Evolutionary conservation across 2,113 vertebrate species (phyloP), one percentile per base, ranked within the genome.

Genomic region (Corythornis madagascariensis): DNA sequence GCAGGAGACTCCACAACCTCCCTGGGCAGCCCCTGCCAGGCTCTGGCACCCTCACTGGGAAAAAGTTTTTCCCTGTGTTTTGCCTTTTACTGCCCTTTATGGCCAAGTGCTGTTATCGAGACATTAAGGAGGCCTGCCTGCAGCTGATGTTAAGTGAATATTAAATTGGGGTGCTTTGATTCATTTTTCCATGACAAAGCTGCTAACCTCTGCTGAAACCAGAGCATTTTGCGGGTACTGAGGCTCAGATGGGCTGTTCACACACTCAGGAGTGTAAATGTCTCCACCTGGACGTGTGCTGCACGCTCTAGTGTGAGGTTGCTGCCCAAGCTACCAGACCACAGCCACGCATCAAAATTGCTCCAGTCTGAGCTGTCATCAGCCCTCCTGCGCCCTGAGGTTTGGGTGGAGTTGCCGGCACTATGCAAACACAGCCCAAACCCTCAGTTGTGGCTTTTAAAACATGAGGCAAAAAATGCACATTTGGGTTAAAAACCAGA

Each of bases 221-320:
- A 38, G 38, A 38, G 38, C 38, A 38, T 40, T 5, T 43, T 26
- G 55, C 72, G 45, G 19, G 38, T 53, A 1, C 64, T 52, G 33
- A 17, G 48, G 31, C 48, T 48, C 53, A n/a, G 59, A 67, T 29
- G 47, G 43, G 50, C 40, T 19, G 43, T 67, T 71, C 29, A 28
- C 1, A 7, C 35, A 18, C 12, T 55, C 73, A 50, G 47, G 65
- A 20, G 48, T 11, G 50, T 53, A 50, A 53, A 65, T 52, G 10
- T 40, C 67, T 76, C 52, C 73, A 43, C 26, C 1, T 7, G 64
- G 55, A 11, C 5, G 24, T 0, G 3, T 0, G 0, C n/a, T 28
- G 35, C 52, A 9, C 5, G 2, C 0, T 0, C 2, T 2, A 7
- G 35, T 3, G 3, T 5, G 18, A 19, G 52, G 29, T 1, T 15